These are phyloP conservation scores for Amniataba percoides DNA, from an alignment of 2,797 vertebrate genomes.

Conservation along the genomic window DNA sequence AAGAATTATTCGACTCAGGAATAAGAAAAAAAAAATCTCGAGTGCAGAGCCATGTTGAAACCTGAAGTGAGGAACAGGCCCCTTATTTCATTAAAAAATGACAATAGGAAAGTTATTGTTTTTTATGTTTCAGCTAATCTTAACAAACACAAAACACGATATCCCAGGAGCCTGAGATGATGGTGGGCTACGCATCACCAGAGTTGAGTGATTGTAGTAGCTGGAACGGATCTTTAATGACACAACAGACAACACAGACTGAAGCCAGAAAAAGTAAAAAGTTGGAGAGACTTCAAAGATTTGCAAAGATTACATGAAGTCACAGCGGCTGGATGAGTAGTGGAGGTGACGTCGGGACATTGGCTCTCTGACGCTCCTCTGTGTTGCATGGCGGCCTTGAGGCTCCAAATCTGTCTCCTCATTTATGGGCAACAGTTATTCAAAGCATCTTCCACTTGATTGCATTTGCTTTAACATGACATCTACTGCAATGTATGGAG, in stretches of 20 bases:
- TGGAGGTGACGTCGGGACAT: neutral
- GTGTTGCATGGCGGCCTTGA: conserved; percentile 17
- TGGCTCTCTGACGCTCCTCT: neutral
- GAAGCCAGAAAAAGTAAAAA: too few species aligned
- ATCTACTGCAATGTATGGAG: conserved; percentile 19
- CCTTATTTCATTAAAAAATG: too few species aligned
- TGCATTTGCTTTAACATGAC: conserved; percentile 47
- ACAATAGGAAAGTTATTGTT: too few species aligned
- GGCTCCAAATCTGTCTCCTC: conserved; percentile 28
- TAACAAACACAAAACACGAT: too few species aligned
- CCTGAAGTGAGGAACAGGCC: too few species aligned
- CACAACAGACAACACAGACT: too few species aligned
- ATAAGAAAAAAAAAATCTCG: too few species aligned
- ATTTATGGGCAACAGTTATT: conserved; percentile 7
- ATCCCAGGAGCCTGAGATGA: neutral
- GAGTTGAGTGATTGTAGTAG: neutral
- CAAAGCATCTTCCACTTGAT: conserved; percentile 18
- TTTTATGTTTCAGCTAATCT: neutral
- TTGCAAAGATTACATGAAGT: neutral
- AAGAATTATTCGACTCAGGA: too few species aligned
- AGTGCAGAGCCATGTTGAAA: too few species aligned
- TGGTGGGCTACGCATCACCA: too few species aligned
- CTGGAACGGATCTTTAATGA: neutral
- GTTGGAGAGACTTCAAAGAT: too few species aligned
- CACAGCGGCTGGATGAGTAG: neutral